Evolutionary conservation across 2,888 invertebrate species (phyloP).

Genomic region (Cinara cedri): DNA sequence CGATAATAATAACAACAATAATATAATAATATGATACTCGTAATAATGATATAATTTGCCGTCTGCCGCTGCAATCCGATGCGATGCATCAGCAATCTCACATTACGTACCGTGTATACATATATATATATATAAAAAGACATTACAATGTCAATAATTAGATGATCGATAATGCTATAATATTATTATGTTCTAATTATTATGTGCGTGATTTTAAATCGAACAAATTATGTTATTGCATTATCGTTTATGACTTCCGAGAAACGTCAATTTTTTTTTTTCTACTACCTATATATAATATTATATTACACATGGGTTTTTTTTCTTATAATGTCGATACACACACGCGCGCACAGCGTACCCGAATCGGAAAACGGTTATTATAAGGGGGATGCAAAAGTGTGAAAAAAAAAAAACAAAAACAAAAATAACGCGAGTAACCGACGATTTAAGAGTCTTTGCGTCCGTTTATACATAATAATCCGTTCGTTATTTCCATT

Average conservation of each 20-base stretch:
- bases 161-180: neutral
- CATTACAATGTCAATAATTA: neutral
- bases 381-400: neutral
- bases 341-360: too few relatives aligned
- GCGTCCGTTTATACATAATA: too few relatives aligned
- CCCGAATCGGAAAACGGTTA: neutral
- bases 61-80: neutral
- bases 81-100: neutral
- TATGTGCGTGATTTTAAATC: constrained; percentile 5
- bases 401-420: neutral
- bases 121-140: too few relatives aligned
- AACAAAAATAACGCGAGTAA: neutral
- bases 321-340: too few relatives aligned
- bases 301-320: too few relatives aligned
- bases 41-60: constrained; percentile 14
- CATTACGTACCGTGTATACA: too few relatives aligned
- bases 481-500: too few relatives aligned
- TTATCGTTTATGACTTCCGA: neutral
- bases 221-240: constrained; percentile 7
- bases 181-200: too few relatives aligned
- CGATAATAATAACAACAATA: neutral
- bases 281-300: neutral
- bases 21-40: too few relatives aligned
- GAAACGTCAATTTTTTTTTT: too few relatives aligned
- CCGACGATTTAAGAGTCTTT: too few relatives aligned